Evolutionary conservation across 2,888 invertebrate species (phyloP).

Genomic region (Trissoscelio sp.): DNA sequence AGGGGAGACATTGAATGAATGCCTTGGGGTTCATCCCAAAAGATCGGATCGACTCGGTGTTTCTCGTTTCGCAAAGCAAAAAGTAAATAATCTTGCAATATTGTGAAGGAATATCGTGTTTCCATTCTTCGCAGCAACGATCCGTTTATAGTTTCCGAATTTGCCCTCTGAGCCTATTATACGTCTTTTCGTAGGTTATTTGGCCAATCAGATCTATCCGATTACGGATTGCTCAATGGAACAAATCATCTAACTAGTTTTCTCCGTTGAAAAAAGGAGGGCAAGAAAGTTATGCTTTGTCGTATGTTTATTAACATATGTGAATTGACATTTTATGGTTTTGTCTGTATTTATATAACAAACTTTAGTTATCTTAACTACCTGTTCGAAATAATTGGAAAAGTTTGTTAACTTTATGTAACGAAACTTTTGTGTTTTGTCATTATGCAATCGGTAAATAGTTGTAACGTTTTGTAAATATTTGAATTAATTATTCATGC

Average conservation of each 20-base stretch:
- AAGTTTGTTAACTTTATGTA: constrained; percentile 33
- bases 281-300: not conserved
- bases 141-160: constrained; percentile 52
- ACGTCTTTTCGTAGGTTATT: constrained; percentile 1
- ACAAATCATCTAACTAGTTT: constrained; percentile 27
- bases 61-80: constrained; percentile 61
- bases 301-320: not conserved
- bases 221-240: constrained; percentile 18
- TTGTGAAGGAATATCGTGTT: constrained; percentile 61
- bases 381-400: constrained; percentile 28
- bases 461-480: constrained; percentile 30
- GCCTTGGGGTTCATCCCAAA: constrained; percentile 68
- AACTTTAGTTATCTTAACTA: constrained; percentile 16
- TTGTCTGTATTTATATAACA: not conserved
- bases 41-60: constrained; percentile 64
- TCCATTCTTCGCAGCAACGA: constrained; percentile 48
- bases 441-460: constrained; percentile 16
- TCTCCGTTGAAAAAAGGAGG: not conserved
- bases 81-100: constrained; percentile 66
- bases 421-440: constrained; percentile 11
- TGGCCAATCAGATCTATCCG: constrained; percentile 38
- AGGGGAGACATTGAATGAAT: constrained; percentile 74
- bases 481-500: constrained; percentile 51
- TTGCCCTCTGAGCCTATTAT: constrained; percentile 31
- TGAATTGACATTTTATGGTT: not conserved